A percentile compares a stretch with the other conserved stretches of the same genome.
Conservation (phyloP, 1,140 invertebrate genomes). For the Drosophila biarmipes region DNA sequence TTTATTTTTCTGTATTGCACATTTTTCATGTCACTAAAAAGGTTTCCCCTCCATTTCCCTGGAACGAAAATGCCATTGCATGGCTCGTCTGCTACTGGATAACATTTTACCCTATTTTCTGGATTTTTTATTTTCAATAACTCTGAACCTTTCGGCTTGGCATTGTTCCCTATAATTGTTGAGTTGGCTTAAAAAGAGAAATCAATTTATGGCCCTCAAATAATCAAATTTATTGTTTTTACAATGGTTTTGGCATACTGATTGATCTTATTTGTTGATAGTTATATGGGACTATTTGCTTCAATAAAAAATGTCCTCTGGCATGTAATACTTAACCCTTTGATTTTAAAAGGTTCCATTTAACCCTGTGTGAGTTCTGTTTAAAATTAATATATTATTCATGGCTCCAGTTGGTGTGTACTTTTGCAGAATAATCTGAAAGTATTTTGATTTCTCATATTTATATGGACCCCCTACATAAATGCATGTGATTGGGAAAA, state of each 20-base stretch:
- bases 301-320: too few species aligned
- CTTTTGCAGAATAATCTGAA: background rate
- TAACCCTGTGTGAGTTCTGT: too few species aligned
- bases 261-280: background rate
- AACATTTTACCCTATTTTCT: conserved; percentile 21
- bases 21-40: conserved; percentile 82
- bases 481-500: conserved; percentile 3
- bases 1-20: conserved; percentile 51
- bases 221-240: background rate
- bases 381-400: too few species aligned
- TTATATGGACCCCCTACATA: conserved; percentile 4
- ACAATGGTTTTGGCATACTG: background rate
- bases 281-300: too few species aligned
- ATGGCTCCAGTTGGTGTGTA: background rate
- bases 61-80: conserved; percentile 17
- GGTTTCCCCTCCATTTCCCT: conserved; percentile 13
- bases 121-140: conserved; percentile 44
- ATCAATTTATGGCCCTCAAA: background rate
- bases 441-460: background rate
- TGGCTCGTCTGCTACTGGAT: conserved; percentile 12
- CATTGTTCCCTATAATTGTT: conserved; percentile 2
- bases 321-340: too few species aligned
- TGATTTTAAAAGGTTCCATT: too few species aligned
- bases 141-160: background rate
- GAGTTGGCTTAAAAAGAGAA: background rate